Evolutionary conservation across 2,113 vertebrate genomes (phyloP), one percentile per base, ranked within the genome.

Genomic region (Eupsittula cactorum): DNA sequence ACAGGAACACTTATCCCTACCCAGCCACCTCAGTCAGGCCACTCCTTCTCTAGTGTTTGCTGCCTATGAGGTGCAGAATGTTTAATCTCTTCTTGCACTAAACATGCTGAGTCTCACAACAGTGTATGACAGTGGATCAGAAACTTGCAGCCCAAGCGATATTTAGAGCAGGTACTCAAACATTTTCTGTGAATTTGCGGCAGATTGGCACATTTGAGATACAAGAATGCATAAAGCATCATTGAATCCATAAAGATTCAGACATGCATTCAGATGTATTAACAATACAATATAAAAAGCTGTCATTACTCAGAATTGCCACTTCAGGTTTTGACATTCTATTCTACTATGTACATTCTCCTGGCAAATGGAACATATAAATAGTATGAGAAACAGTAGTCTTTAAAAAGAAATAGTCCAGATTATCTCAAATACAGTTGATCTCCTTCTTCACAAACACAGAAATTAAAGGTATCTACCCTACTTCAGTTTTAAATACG

Each of bases 381-480:
- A 93, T 91, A 95, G 94, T 90, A 97, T 87, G 85, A 96, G 93
- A 93, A 97, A 96, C 21, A 97, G 64, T 74, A 95, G 96, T 79
- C 89, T 96, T 92, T 87, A 93, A 88, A 96, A 95, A 88, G 85
- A 96, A 94, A 90, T 92, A 86, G 90, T 85, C 88, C 93, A 95
- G 73, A 96, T 90, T 88, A 96, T 96, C 95, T 96, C 95, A 92
- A 95, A 97, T 95, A 95, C 86, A 95, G 78, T 93, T 97, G 77
- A 64, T 95, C 81, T 96, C 59, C 91, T 97, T 97, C 91, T 92
- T 94, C 78, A 67, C 86, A 46, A 49, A 92, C 76, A 69, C 13
- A 47, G n/a, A 86, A 25, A 74, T 57, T 65, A 88, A 77, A 86
- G 11, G 19, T 52, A 31, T 23, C 24, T 74, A 53, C 9, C 35